Conservation (phyloP, 2,113 vertebrate species). For the Serinus canaria region DNA sequence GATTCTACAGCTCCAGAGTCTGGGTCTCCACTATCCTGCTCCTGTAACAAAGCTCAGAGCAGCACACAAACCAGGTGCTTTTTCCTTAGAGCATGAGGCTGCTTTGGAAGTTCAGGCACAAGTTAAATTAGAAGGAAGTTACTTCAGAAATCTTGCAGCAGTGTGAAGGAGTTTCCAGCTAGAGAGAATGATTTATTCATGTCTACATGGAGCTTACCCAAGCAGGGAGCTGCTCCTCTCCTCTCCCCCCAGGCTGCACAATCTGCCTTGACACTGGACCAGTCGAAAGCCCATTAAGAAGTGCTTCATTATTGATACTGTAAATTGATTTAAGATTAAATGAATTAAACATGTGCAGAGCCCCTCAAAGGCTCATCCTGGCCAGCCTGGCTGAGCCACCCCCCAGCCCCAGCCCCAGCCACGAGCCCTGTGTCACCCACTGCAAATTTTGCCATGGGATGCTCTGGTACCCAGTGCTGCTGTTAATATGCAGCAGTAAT, state of each 20-base stretch:
- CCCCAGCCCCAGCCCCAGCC: background rate
- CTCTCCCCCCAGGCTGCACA: background rate
- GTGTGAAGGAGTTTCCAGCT: constrained; percentile 18
- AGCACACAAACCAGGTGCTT: constrained; percentile 33
- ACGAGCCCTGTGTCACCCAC: no score
- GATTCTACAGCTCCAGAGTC: accelerated
- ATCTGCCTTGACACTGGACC: constrained; percentile 31
- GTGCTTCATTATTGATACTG: constrained; percentile 70
- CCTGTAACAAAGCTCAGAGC: constrained; percentile 27
- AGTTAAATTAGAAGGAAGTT: constrained; percentile 48
- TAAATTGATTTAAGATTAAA: constrained; percentile 66
- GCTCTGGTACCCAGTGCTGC: accelerated
- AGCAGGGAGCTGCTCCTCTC: constrained; percentile 33
- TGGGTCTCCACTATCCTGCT: accelerated
- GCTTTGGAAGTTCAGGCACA: constrained; percentile 50
- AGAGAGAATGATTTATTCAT: constrained; percentile 61
- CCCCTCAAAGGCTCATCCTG: background rate
- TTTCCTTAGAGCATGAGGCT: background rate
- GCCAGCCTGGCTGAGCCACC: background rate
- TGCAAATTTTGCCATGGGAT: accelerated
- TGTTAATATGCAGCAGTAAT: background rate
- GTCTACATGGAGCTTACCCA: constrained; percentile 8
- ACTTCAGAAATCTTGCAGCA: constrained; percentile 32
- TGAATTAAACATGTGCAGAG: constrained; percentile 55
- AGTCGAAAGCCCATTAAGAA: constrained; percentile 57